Evolutionary conservation across 30 jellyfish, hydroid and myxozoan genomes (phyloP).

Genomic region (Aurelia aurita): DNA sequence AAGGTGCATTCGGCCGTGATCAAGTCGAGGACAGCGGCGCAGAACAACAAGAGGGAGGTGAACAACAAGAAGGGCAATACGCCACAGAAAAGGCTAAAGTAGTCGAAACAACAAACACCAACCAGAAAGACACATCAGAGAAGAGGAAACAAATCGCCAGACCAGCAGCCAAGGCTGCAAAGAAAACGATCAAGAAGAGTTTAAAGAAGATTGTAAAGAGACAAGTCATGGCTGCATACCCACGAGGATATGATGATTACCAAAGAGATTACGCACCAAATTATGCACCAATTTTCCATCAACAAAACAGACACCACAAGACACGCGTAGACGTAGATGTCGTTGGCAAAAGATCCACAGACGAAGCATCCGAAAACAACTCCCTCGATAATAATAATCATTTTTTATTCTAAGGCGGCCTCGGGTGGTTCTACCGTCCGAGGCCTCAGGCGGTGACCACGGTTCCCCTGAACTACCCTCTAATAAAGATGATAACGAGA

Average conservation of each 20-base stretch:
- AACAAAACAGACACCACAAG: constrained; percentile 70
- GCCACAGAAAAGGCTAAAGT: constrained; percentile 32
- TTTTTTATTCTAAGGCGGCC: constrained; percentile 99
- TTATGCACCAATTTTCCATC: constrained; percentile 57
- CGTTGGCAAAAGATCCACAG: constrained; percentile 92
- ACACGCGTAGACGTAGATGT: constrained; percentile 97
- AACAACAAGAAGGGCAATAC: constrained; percentile 71
- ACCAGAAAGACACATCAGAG: constrained; percentile 66
- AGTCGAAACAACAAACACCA: constrained; percentile 28
- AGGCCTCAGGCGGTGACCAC: constrained; percentile 87
- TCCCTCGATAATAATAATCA: constrained; percentile 20
- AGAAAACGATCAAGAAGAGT: constrained; percentile 56
- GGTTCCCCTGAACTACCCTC: constrained; percentile 57
- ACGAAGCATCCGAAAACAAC: constrained; percentile 44
- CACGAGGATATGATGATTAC: constrained; percentile 40
- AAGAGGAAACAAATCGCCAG: constrained; percentile 90
- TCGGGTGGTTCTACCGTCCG: constrained; percentile 96
- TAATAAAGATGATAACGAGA: constrained; percentile 5
- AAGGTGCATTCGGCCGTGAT: constrained; percentile 73
- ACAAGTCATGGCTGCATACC: constrained; percentile 64
- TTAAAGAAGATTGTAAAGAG: constrained; percentile 51
- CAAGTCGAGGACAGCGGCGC: constrained; percentile 74
- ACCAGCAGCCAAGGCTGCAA: constrained; percentile 61
- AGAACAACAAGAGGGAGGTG: constrained; percentile 54
- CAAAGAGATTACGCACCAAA: constrained; percentile 22